Conservation (phyloP, 2,888 invertebrate species). For the Pyrrhosoma nymphula region DNA sequence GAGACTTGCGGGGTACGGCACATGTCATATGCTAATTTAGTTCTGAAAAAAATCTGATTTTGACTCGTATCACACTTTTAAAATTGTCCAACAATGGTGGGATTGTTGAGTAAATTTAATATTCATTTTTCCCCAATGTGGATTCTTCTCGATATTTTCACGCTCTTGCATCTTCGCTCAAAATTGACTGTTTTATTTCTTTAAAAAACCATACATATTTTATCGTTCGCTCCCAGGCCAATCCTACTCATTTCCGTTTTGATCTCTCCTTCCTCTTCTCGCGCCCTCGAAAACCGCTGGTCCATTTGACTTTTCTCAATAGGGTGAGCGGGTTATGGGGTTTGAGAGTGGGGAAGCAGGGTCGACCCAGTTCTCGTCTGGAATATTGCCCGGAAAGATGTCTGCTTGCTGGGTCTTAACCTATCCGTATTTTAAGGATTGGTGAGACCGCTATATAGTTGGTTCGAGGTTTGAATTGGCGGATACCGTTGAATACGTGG, state of each 20-base stretch:
- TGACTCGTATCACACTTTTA: too few relatives aligned
- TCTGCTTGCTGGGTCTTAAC: conserved; percentile 56
- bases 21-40: too few relatives aligned
- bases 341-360: neutral
- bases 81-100: too few relatives aligned
- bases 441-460: conserved; percentile 36
- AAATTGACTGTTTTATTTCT: too few relatives aligned
- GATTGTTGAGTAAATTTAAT: too few relatives aligned
- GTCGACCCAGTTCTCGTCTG: conserved; percentile 54
- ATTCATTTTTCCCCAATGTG: too few relatives aligned
- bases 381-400: conserved; percentile 64
- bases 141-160: too few relatives aligned
- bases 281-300: neutral
- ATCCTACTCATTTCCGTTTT: neutral
- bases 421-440: conserved; percentile 56
- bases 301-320: conserved; percentile 1
- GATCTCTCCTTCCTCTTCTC: neutral
- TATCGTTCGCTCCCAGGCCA: neutral
- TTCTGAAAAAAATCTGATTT: too few relatives aligned
- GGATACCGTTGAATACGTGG: conserved; percentile 15
- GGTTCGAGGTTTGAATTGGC: conserved; percentile 40
- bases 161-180: too few relatives aligned
- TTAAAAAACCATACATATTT: too few relatives aligned
- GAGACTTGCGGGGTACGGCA: too few relatives aligned
- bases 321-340: neutral